Percentiles rank a stretch among this genome's conserved stretches.
Conservation (phyloP, 2,797 vertebrate genomes). For the Gallinago stenura region DNA sequence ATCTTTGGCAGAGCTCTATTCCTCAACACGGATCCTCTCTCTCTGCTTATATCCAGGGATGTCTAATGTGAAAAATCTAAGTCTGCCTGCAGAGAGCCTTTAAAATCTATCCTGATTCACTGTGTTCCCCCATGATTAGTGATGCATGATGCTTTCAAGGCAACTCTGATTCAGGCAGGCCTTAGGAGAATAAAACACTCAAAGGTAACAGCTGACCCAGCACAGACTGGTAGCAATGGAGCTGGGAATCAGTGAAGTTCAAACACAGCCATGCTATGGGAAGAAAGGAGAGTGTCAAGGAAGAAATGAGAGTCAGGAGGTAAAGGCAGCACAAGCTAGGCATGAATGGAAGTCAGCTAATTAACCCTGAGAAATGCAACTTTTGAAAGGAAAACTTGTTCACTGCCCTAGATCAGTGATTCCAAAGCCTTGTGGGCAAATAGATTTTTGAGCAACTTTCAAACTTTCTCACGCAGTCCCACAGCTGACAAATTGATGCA, state of each 20-base stretch:
- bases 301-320: slow-evolving; percentile 22
- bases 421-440: neutral
- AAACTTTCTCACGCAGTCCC: slow-evolving; percentile 41
- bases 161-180: neutral
- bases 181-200: neutral
- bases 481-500: neutral
- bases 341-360: slow-evolving; percentile 32
- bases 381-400: slow-evolving; percentile 21
- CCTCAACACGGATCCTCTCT: neutral
- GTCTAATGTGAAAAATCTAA: neutral
- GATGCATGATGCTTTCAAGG: neutral
- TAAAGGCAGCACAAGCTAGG: neutral
- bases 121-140: neutral
- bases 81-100: neutral
- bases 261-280: neutral
- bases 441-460: neutral
- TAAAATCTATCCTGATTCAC: neutral
- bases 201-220: slow-evolving; percentile 21
- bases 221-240: neutral
- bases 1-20: neutral
- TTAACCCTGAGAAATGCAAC: slow-evolving; percentile 32
- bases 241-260: slow-evolving; percentile 2
- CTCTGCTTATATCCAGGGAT: neutral
- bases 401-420: neutral
- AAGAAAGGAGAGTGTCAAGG: neutral